A percentile compares a stretch with the other conserved stretches of the same genome.
These are phyloP conservation scores for Chaetura pelagica DNA, from an alignment of 2,113 vertebrate species.

Conservation along the genomic window DNA sequence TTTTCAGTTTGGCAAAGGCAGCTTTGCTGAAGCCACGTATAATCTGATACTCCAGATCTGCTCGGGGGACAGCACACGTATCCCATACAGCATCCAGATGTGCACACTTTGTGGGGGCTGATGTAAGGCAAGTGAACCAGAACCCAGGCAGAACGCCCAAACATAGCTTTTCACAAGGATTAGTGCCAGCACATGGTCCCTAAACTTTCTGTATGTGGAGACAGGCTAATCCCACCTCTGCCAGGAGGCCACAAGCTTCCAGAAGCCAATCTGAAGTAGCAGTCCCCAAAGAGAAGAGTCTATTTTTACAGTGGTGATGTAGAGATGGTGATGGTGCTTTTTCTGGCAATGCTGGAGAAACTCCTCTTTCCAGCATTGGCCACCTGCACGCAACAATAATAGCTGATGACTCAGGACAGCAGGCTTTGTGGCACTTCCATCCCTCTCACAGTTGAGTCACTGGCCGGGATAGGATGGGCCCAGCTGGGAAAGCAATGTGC, in stretches of 20 bases:
- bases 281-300: not conserved
- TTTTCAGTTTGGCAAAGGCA: conserved; percentile 14
- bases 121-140: not conserved
- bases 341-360: conserved; percentile 42
- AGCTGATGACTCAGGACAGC: conserved; percentile 44
- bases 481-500: conserved; percentile 59
- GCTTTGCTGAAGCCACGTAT: not conserved
- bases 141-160: not conserved
- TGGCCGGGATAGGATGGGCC: conserved; percentile 26
- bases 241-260: not conserved
- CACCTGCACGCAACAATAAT: conserved; percentile 29
- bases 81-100: not conserved
- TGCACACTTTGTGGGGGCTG: not conserved
- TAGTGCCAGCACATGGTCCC: not conserved
- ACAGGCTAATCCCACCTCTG: not conserved
- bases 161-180: fast-evolving
- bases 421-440: conserved; percentile 31
- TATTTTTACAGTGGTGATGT: conserved; percentile 33
- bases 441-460: conserved; percentile 49
- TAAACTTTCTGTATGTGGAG: not conserved
- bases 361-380: not conserved
- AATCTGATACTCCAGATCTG: not conserved
- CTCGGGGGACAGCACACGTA: fast-evolving
- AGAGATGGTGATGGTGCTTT: not conserved
- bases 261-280: not conserved